phyloP scores from a whole-genome alignment of 1,140 invertebrate species.

The Zaprionus capensis region DNA sequence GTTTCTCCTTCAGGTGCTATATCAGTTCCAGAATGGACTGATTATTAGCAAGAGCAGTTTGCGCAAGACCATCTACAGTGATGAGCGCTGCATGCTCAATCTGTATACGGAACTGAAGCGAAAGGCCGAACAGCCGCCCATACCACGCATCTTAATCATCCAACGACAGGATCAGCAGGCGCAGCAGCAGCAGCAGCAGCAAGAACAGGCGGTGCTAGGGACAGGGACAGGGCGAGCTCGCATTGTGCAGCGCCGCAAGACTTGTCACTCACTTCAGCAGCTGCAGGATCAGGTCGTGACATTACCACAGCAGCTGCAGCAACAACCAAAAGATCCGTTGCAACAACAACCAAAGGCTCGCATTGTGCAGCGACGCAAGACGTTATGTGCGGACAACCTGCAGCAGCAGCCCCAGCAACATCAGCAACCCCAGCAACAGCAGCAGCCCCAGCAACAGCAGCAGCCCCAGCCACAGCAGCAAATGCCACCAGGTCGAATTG shows the following conservation, averaged over 20 bases:
- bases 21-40: constrained; percentile 63
- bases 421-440: too few species aligned
- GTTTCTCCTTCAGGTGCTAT: constrained; percentile 54
- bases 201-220: not conserved
- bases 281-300: too few species aligned
- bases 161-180: not conserved
- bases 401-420: not conserved
- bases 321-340: too few species aligned
- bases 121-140: constrained; percentile 32
- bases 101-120: constrained; percentile 44
- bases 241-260: not conserved
- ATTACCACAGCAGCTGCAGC: too few species aligned
- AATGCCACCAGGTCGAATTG: not conserved
- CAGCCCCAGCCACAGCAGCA: too few species aligned
- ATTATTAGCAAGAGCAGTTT: constrained; percentile 66
- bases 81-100: not conserved
- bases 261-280: too few species aligned
- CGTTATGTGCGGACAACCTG: not conserved
- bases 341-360: not conserved
- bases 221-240: not conserved
- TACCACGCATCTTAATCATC: constrained; percentile 38
- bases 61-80: constrained; percentile 29
- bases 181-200: not conserved
- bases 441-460: not conserved
- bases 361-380: not conserved